phyloP scores from a whole-genome alignment of 2,797 vertebrate species.

The Gymnopithys bicolor region DNA sequence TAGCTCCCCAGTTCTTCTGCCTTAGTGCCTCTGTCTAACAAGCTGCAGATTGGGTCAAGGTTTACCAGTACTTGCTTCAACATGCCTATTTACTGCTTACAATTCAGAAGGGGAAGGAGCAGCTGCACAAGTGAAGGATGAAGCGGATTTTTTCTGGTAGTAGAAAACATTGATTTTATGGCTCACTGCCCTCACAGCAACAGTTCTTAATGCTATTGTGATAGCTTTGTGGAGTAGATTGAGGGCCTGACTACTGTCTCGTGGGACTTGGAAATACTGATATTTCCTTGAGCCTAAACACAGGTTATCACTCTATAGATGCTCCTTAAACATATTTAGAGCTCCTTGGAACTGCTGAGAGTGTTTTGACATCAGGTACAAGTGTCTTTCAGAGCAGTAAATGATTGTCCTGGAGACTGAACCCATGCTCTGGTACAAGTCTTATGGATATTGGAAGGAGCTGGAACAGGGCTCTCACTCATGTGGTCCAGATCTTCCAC shows the following conservation, averaged over 20 bases:
- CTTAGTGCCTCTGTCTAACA: not conserved
- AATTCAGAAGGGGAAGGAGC: not conserved
- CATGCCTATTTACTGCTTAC: accelerated
- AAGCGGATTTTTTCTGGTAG: not conserved
- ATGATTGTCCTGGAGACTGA: not conserved
- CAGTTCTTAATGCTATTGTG: not conserved
- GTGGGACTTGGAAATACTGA: not conserved
- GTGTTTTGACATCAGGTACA: not conserved
- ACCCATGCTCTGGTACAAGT: not conserved
- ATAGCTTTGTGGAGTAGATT: not conserved
- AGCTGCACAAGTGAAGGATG: not conserved
- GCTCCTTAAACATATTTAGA: constrained; percentile 12
- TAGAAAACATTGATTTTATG: constrained; percentile 19
- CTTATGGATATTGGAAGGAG: not conserved
- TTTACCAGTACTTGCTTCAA: not conserved
- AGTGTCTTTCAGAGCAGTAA: not conserved
- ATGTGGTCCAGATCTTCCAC: not conserved
- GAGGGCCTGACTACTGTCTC: not conserved
- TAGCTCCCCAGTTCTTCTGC: not conserved
- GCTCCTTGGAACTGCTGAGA: not conserved
- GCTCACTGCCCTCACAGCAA: not conserved
- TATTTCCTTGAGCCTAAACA: not conserved
- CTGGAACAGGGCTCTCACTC: not conserved
- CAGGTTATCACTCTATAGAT: not conserved
- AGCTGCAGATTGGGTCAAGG: not conserved